Conservation (phyloP, 2,797 vertebrate genomes). For the Spheniscus humboldti region DNA sequence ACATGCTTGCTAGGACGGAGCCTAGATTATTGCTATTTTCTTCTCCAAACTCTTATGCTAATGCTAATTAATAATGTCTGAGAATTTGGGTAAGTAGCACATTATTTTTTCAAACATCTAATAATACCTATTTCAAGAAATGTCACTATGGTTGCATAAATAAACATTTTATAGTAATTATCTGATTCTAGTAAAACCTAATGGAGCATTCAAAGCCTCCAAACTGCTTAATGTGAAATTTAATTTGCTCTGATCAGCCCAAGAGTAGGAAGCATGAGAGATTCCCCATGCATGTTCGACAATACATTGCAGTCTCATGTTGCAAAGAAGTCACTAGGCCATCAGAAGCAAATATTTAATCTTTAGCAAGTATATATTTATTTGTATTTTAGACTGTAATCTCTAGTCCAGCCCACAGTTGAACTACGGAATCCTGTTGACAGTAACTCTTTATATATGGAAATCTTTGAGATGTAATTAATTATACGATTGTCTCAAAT, state of each 20-base stretch:
- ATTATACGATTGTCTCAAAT: background rate
- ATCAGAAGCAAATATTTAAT: background rate
- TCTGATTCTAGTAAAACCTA: conserved; percentile 40
- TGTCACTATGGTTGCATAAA: background rate
- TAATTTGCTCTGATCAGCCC: conserved; percentile 8
- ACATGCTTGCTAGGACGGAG: background rate
- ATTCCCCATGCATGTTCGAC: background rate
- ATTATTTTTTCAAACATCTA: background rate
- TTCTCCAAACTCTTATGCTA: background rate
- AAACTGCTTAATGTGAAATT: conserved; percentile 19
- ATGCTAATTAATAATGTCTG: background rate
- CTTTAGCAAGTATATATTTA: background rate
- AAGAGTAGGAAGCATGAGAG: background rate
- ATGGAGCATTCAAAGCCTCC: background rate
- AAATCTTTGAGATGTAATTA: background rate
- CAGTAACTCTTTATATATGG: background rate
- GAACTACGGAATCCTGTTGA: background rate
- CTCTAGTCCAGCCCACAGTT: background rate
- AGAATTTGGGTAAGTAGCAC: background rate
- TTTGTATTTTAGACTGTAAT: background rate
- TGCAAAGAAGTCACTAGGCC: background rate
- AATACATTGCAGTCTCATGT: background rate
- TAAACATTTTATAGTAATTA: conserved; percentile 39
- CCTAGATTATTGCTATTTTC: background rate
- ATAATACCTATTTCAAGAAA: background rate